Percentiles rank a stretch among this genome's conserved stretches.
Conservation (phyloP, 2,888 invertebrate species). For the Agriopis aurantiaria region DNA sequence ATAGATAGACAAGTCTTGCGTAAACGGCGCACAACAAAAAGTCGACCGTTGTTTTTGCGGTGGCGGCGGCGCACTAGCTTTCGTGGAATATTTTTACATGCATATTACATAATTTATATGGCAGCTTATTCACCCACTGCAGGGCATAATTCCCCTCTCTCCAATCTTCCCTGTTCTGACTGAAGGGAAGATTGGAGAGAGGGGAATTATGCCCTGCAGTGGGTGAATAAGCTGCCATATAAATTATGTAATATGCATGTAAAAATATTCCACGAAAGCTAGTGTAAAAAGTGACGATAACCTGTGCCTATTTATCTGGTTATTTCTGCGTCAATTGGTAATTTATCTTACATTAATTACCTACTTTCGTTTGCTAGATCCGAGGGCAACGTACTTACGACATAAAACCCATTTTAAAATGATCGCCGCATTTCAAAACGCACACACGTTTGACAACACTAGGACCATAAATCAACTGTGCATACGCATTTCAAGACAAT, state of each 20-base stretch:
- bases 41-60: too few relatives aligned
- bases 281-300: conserved; percentile 6
- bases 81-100: conserved; percentile 8
- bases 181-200: too few relatives aligned
- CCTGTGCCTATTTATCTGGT: conserved; percentile 15
- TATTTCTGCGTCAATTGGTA: conserved; percentile 24
- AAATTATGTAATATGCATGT: neutral
- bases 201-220: too few relatives aligned
- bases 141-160: too few relatives aligned
- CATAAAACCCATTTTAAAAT: conserved; percentile 44
- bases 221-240: too few relatives aligned
- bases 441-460: neutral
- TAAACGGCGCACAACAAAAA: too few relatives aligned
- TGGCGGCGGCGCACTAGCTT: too few relatives aligned
- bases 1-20: too few relatives aligned
- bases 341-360: conserved; percentile 25
- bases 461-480: conserved; percentile 12
- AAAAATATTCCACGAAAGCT: conserved; percentile 11
- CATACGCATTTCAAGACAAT: conserved; percentile 16
- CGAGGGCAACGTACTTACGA: conserved; percentile 52
- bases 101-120: neutral
- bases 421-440: conserved; percentile 27
- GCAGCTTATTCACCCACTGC: too few relatives aligned
- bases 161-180: too few relatives aligned
- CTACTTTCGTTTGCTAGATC: conserved; percentile 40